Evolutionary conservation across 23 tunicate species (phyloP), one percentile per base, ranked within the genome.

Genomic region (Corella eumyota): DNA sequence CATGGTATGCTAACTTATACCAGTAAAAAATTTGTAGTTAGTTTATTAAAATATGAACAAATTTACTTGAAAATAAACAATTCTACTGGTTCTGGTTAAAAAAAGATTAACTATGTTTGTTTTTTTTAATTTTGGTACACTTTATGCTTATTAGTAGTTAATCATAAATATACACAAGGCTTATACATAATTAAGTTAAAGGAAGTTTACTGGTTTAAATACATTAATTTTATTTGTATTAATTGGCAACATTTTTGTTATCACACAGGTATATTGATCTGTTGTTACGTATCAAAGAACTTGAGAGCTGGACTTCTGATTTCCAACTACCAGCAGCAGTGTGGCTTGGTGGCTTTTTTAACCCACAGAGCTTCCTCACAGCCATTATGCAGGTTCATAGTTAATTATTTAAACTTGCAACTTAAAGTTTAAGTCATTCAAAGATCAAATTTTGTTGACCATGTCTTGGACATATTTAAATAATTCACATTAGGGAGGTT

Each of bases 321-420:
- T 90, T 90, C 92, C 91, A 81, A 34, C 71, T 90, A 6, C 97
- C 97, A 4, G 84, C 84, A 29, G 79, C 92, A n/a, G 80, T 90
- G 24, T 90, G 97, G 97, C 74, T 90, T 1, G 97, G 97, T n/a
- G 97, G 97, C 26, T 60, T 90, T 56, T 90, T 90, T 70, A 90
- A 90, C 45, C 97, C 97, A 19, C 97, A 90, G 79, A 69, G 79
- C 29, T 90, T 90, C 84, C 83, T 90, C 55, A 90, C 97, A 11
- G 97, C 97, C 56, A 90, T 90, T 25, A 90, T 90, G 97, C 96
- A 88, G 96, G 96, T 87, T 60, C 6, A 19, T n/a, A 60, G 44
- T 9, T 60, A 29, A 27, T 19, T 9, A 6, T 7, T 11, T 53
- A 21, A 53, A n/a, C 9, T 11, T 7, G 7, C 7, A 53, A 9